Evolutionary conservation across 1,140 invertebrate genomes (phyloP).

Genomic region (Argopecten irradians): DNA sequence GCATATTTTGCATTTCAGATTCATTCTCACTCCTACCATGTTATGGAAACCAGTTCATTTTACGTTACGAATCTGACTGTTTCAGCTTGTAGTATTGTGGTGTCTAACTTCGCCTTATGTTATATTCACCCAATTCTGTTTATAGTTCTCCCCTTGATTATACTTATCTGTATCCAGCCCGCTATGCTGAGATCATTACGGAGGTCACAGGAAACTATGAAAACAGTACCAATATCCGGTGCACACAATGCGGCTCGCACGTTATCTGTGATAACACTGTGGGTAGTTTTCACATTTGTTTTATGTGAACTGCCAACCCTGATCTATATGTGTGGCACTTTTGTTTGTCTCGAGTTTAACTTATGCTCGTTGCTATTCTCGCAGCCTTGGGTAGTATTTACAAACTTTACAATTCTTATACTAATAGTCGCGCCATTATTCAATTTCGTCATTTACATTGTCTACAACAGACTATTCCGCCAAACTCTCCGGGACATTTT

Average conservation of each 20-base stretch:
- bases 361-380: neutral
- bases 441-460: neutral
- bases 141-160: neutral
- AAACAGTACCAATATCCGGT: neutral
- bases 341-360: neutral
- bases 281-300: neutral
- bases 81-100: neutral
- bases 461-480: neutral
- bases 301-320: neutral
- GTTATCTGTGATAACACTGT: neutral
- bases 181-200: neutral
- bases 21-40: neutral
- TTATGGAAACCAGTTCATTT: neutral
- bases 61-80: neutral
- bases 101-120: neutral
- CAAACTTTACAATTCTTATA: neutral
- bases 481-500: neutral
- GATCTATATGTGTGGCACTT: neutral
- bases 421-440: neutral
- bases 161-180: neutral
- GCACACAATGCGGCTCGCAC: neutral
- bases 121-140: neutral
- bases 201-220: neutral
- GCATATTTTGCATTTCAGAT: neutral
- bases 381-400: neutral